Evolutionary conservation across 1,140 invertebrate genomes (phyloP).

Genomic region (Diachasmimorpha longicaudata): DNA sequence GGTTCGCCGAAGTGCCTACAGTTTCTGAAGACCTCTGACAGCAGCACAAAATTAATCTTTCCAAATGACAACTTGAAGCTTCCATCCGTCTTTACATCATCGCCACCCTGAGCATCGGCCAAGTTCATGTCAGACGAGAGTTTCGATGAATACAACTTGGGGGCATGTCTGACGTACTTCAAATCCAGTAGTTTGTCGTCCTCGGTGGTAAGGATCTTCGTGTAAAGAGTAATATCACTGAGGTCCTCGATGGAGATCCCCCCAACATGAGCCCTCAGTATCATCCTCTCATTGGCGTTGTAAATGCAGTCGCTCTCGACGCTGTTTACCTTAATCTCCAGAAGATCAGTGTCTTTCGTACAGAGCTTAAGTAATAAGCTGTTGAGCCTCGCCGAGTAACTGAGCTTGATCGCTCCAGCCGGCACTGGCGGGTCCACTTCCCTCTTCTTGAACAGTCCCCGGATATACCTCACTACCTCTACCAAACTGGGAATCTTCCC

Average conservation of each 20-base stretch:
- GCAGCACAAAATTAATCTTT: constrained; percentile 72
- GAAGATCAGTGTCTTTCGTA: constrained; percentile 74
- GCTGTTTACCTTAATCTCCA: constrained; percentile 70
- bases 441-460: constrained; percentile 43
- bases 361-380: constrained; percentile 70
- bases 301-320: constrained; percentile 79
- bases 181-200: constrained; percentile 80
- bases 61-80: constrained; percentile 75
- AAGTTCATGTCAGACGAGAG: constrained; percentile 35
- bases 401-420: constrained; percentile 77
- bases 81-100: constrained; percentile 70
- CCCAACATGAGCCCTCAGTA: constrained; percentile 73
- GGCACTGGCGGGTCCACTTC: constrained; percentile 73
- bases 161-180: constrained; percentile 76
- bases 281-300: constrained; percentile 80
- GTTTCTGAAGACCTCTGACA: constrained; percentile 77
- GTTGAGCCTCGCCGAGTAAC: constrained; percentile 74
- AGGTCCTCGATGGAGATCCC: constrained; percentile 75
- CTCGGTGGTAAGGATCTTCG: constrained; percentile 74
- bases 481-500: constrained; percentile 34
- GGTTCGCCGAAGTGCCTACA: constrained; percentile 75
- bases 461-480: constrained; percentile 34
- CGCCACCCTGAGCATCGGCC: constrained; percentile 37
- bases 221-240: constrained; percentile 77
- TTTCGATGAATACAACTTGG: constrained; percentile 62